Evolutionary conservation across 2,113 vertebrate species (phyloP), one percentile per base, ranked within the genome.

Genomic region (Sitta europaea): DNA sequence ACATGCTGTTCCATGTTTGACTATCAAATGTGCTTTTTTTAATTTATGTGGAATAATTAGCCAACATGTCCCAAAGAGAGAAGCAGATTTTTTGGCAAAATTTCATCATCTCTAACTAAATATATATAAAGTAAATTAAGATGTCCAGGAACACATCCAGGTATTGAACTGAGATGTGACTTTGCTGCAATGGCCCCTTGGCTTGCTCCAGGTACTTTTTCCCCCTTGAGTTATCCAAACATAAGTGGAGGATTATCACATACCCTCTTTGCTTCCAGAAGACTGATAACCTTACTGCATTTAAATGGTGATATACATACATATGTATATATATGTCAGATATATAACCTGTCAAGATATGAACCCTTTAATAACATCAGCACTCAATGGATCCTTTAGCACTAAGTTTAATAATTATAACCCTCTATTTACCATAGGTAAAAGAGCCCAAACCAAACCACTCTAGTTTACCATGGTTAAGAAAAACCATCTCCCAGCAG

Each of bases 1-100:
- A 33, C 3, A 28, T 0, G 0, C 11, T 35, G 3, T 42, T 81
- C 22, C 20, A 22, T 28, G 18, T 54, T 40, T 62, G 18, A 51
- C 36, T 55, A 5, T 57, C 42, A 71, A 81, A 31, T 28, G 20
- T 23, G 6, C 1, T n/a, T 62, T 68, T 71, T 70, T n/a, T n/a
- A n/a, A 47, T 17, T 17, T 61, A 4, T 6, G 11, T 9, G 12
- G 23, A 70, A 3, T 73, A 59, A 73, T 12, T 27, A 23, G 33
- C 8, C 21, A 59, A 57, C 6, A 24, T 3, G 16, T 28, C 28
- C 50, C 9, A 61, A 57, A 48, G 1, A 9, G 15, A 65, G 4
- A 27, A 29, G 33, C 28, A 36, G 14, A 38, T 11, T 51, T 50
- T 68, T 55, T 48, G 5, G 5, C 38, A 74, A 14, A 21, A 57